These are phyloP conservation scores for Anabas testudineus DNA, from an alignment of 2,797 vertebrate species.

Conservation along the genomic window DNA sequence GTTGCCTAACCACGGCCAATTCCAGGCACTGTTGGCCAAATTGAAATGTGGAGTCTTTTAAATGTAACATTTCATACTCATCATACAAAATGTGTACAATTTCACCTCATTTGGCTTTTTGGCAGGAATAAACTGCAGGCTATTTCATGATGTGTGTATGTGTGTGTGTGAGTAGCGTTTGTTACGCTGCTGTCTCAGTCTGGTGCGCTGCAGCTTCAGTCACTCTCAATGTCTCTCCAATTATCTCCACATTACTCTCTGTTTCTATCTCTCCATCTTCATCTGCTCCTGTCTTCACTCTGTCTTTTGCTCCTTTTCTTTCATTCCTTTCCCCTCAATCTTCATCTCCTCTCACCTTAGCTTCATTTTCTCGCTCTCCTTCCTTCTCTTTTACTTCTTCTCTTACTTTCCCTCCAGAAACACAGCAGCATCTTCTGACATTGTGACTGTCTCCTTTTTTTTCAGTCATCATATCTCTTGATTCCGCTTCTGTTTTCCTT, in stretches of 20 bases:
- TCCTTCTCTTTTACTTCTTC: not conserved
- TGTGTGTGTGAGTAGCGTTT: slow-evolving; percentile 23
- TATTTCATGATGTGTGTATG: slow-evolving; percentile 22
- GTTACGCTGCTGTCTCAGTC: slow-evolving; percentile 47
- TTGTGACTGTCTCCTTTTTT: slow-evolving; percentile 34
- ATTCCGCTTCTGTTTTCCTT: slow-evolving; percentile 20
- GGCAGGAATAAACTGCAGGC: slow-evolving; percentile 40
- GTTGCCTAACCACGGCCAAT: slow-evolving; percentile 22
- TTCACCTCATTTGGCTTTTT: slow-evolving; percentile 62
- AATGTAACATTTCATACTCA: slow-evolving; percentile 43
- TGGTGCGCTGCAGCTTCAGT: slow-evolving; percentile 47
- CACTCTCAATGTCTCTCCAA: slow-evolving; percentile 62
- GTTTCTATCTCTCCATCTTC: slow-evolving; percentile 69
- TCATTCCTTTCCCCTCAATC: slow-evolving; percentile 44
- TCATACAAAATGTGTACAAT: slow-evolving; percentile 38
- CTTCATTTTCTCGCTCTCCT: slow-evolving; percentile 31
- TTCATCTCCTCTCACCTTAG: slow-evolving; percentile 46
- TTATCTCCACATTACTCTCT: slow-evolving; percentile 69
- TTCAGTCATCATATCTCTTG: slow-evolving; percentile 31
- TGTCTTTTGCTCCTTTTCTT: slow-evolving; percentile 37
- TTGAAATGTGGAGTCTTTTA: slow-evolving; percentile 35
- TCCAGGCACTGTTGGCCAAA: slow-evolving; percentile 32
- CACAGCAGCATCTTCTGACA: slow-evolving; percentile 52
- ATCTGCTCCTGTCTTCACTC: slow-evolving; percentile 56
- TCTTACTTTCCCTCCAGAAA: slow-evolving; percentile 35